Evolutionary conservation across 2,113 vertebrate genomes (phyloP), one percentile per base, ranked within the genome.

Genomic region (Oryzias javanicus): DNA sequence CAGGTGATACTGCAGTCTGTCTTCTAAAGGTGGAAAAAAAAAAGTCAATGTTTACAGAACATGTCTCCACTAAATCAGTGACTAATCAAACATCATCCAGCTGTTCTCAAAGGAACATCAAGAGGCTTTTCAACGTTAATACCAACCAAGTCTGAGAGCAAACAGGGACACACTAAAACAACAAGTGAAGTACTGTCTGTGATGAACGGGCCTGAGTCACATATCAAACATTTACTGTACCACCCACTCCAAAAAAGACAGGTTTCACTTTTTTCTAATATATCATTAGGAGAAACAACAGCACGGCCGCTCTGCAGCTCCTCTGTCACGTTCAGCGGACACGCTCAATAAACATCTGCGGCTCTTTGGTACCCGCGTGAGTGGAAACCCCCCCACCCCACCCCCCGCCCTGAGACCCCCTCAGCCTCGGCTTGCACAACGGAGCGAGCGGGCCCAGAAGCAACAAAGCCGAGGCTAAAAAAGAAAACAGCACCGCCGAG

Each of bases 1-100:
- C 57, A 71, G 25, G 54, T 55, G 71, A 67, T 56, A 42, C 55
- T 40, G 52, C 60, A 15, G 53, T 76, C 67, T 74, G 69, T 67
- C 35, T 69, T 71, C 18, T 64, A 4, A 2, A 10, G 20, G n/a
- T n/a, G 8, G 3, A 6, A 2, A 4, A 35, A 35, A 49, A 51
- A 62, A 20, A 54, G 51, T 56, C 59, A 65, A 16, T 81, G 60
- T 82, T 84, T 81, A 80, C 56, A 56, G 64, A 74, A 72, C 73
- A 60, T 58, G 79, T 83, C 76, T 78, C 45, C 14, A 64, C 70
- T 75, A 82, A 80, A 68, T 78, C 76, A 74, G 77, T 14, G 15
- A 65, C 72, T 44, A 76, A 82, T 80, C 79, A 81, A 78, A 76
- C 64, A 78, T 74, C 48, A 78, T 74, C 75, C 75, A 79, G 76